Evolutionary conservation across 2,797 vertebrate species (phyloP).

Genomic region (Sebastes trivittatus): DNA sequence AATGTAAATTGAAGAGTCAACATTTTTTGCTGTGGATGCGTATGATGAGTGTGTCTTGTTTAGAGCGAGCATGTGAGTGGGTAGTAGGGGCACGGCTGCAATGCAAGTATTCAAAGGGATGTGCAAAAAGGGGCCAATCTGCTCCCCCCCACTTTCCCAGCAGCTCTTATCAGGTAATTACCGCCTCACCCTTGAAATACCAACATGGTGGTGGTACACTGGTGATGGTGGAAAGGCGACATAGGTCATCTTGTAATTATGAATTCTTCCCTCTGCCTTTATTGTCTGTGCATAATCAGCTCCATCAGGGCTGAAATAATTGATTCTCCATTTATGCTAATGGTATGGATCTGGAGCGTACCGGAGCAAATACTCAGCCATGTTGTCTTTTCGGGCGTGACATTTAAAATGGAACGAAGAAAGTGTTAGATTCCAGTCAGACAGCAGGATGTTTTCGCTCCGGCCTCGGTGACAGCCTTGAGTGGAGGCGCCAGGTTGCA

Average conservation of each 20-base stretch:
- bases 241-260: constrained; percentile 78
- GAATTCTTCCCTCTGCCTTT: constrained; percentile 69
- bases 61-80: not conserved
- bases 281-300: constrained; percentile 79
- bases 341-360: constrained; percentile 72
- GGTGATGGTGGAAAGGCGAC: constrained; percentile 53
- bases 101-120: constrained; percentile 3
- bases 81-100: not conserved
- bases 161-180: constrained; percentile 65
- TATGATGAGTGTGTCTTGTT: constrained; percentile 25
- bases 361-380: constrained; percentile 74
- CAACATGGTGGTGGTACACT: constrained; percentile 54
- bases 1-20: constrained; percentile 54
- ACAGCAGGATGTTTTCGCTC: constrained; percentile 57
- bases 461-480: constrained; percentile 37
- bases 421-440: constrained; percentile 66
- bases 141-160: constrained; percentile 13
- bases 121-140: constrained; percentile 25
- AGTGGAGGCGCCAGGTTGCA: constrained; percentile 45
- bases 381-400: constrained; percentile 76
- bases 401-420: constrained; percentile 77
- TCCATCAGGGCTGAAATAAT: constrained; percentile 77
- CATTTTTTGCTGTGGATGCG: constrained; percentile 18
- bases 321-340: constrained; percentile 82
- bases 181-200: constrained; percentile 67